Conservation (phyloP, 2,797 vertebrate species). For the Liasis olivaceus region DNA sequence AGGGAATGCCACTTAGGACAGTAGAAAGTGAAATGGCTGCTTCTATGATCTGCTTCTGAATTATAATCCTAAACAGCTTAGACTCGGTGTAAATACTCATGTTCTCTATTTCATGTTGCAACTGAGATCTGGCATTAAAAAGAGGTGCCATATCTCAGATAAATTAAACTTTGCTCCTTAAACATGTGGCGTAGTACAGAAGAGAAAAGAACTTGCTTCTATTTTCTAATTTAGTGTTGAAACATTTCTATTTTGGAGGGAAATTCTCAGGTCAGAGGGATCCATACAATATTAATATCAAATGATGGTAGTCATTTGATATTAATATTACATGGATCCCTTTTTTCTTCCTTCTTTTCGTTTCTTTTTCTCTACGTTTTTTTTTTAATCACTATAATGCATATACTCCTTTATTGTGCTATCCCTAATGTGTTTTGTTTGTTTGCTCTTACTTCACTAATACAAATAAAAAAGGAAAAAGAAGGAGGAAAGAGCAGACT, state of each 20-base stretch:
- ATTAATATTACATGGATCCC: neutral
- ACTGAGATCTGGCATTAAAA: neutral
- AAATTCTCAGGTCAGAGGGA: neutral
- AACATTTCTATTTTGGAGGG: neutral
- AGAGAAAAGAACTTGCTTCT: neutral
- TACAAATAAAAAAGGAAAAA: neutral
- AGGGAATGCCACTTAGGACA: neutral
- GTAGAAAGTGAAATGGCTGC: neutral
- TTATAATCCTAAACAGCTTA: neutral
- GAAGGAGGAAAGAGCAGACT: neutral
- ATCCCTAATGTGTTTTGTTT: neutral
- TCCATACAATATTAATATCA: too few species aligned
- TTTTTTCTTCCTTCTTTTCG: neutral
- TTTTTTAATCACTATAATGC: neutral
- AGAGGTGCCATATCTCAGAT: neutral
- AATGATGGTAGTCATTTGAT: neutral
- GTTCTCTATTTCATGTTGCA: neutral
- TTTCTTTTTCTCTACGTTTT: neutral
- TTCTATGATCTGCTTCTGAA: neutral
- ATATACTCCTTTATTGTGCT: neutral
- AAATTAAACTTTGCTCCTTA: neutral
- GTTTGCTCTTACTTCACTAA: neutral
- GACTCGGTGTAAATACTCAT: neutral
- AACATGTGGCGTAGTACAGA: neutral
- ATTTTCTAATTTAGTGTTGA: neutral